phyloP scores from a whole-genome alignment of 2,113 vertebrate species.

The Solenodon paradoxus region DNA sequence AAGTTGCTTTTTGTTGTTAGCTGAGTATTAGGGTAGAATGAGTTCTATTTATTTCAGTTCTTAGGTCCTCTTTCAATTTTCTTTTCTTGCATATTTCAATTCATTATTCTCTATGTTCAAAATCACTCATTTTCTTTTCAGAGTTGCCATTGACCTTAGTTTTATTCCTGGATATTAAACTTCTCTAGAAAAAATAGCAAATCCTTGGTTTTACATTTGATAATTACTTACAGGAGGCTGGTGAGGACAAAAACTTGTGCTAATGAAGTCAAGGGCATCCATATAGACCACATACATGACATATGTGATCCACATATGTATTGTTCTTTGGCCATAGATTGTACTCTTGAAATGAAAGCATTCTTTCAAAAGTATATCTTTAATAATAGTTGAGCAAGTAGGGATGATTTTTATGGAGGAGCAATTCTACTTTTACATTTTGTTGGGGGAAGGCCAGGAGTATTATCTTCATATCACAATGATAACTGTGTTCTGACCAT shows the following conservation, averaged over 20 bases:
- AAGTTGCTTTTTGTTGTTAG: not conserved
- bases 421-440: not conserved
- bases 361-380: not conserved
- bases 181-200: not conserved
- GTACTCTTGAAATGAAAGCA: not conserved
- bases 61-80: not conserved
- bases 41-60: slow-evolving; percentile 7
- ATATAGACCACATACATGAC: not conserved
- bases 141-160: not conserved
- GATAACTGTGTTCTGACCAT: not conserved
- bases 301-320: not conserved
- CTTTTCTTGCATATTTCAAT: slow-evolving; percentile 8
- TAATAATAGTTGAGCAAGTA: not conserved
- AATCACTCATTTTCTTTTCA: slow-evolving; percentile 19
- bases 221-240: not conserved
- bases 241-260: not conserved
- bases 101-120: slow-evolving; percentile 37
- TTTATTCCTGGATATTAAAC: not conserved
- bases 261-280: not conserved
- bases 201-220: not conserved
- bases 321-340: not conserved
- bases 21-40: not conserved
- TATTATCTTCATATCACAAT: slow-evolving; percentile 39
- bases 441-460: not conserved
- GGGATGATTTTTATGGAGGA: not conserved